Conservation (phyloP, 2,888 invertebrate genomes). For the Lottia gigantea region DNA sequence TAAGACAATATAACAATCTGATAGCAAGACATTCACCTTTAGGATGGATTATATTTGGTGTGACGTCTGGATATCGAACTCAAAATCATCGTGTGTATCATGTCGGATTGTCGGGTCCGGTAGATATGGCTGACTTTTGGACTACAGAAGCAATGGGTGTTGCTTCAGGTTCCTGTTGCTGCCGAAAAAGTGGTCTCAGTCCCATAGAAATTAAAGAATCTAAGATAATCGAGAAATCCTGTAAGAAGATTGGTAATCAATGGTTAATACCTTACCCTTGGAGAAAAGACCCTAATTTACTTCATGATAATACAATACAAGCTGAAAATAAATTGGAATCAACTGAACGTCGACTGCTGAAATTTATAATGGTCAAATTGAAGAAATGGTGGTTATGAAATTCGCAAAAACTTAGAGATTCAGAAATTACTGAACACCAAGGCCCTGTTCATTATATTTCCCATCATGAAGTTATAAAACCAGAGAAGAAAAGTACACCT, state of each 20-base stretch:
- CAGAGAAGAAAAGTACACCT: not conserved
- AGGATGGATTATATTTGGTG: not conserved
- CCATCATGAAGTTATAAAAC: slow-evolving; percentile 20
- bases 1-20: not conserved
- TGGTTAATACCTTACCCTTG: not conserved
- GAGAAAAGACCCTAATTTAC: not conserved
- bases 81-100: not conserved
- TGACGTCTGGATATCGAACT: not conserved
- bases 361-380: slow-evolving; percentile 2
- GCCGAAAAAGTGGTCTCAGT: not conserved
- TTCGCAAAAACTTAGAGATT: not conserved
- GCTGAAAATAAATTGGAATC: slow-evolving; percentile 8
- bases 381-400: not conserved
- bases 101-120: not conserved
- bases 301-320: not conserved
- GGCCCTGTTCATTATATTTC: slow-evolving; percentile 14
- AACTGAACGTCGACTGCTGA: slow-evolving; percentile 7
- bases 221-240: not conserved
- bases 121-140: not conserved
- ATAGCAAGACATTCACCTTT: not conserved
- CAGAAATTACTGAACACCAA: not conserved
- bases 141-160: not conserved
- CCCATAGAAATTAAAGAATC: not conserved
- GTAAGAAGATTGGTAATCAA: not conserved
- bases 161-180: not conserved